phyloP scores from a whole-genome alignment of 1,140 invertebrate species.

The Drosophila sturtevanti region DNA sequence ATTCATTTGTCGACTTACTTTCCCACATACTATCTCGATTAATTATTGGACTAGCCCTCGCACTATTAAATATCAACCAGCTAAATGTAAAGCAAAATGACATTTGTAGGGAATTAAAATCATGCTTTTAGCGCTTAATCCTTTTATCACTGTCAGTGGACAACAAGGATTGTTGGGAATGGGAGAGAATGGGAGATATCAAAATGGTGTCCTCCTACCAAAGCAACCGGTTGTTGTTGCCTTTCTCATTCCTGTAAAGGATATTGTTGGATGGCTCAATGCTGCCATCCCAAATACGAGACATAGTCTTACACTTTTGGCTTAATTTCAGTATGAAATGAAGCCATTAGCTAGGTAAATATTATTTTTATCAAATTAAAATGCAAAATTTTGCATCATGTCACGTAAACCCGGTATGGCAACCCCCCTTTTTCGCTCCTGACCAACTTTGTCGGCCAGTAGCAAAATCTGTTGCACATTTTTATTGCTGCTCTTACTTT shows the following conservation, averaged over 20 bases:
- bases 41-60: not conserved
- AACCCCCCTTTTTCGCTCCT: slow-evolving; percentile 16
- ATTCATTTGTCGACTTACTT: not conserved
- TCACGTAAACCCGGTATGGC: slow-evolving; percentile 51
- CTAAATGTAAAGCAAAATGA: slow-evolving; percentile 53
- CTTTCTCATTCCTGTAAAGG: slow-evolving; percentile 32
- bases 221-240: slow-evolving; percentile 25
- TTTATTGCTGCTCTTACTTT: no score
- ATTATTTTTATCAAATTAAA: slow-evolving; percentile 79
- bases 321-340: slow-evolving; percentile 46
- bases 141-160: slow-evolving; percentile 60
- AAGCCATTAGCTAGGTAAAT: slow-evolving; percentile 76
- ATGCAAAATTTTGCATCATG: slow-evolving; percentile 62
- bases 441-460: not conserved
- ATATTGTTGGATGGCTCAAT: slow-evolving; percentile 47
- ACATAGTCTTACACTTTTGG: slow-evolving; percentile 49
- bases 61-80: not conserved
- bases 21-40: not conserved
- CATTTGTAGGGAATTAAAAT: slow-evolving; percentile 68
- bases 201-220: not conserved
- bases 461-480: slow-evolving; percentile 52
- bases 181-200: slow-evolving; percentile 11
- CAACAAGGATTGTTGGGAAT: slow-evolving; percentile 25
- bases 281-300: slow-evolving; percentile 49
- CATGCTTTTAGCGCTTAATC: slow-evolving; percentile 74